Conservation (phyloP, 2,113 vertebrate species). For the Leptocoma aspasia region DNA sequence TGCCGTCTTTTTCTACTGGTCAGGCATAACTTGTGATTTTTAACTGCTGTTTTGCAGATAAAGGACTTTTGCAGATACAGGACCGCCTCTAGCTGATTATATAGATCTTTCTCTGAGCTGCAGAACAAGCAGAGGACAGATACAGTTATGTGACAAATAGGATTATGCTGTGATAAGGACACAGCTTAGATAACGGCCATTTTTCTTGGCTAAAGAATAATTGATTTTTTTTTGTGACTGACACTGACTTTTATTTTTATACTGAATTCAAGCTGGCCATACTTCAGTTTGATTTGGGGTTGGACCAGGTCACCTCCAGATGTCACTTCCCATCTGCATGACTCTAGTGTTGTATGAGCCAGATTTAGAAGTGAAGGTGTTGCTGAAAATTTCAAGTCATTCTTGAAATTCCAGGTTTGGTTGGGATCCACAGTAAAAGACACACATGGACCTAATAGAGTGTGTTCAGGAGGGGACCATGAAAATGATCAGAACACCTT, state of each 20-base stretch:
- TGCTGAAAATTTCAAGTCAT: not conserved
- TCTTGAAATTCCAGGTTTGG: not conserved
- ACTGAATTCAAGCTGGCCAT: not conserved
- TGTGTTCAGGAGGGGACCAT: not conserved
- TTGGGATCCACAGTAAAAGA: not conserved
- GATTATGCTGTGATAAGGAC: not conserved
- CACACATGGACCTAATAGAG: not conserved
- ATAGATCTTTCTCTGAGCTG: not conserved
- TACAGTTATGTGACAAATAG: not conserved
- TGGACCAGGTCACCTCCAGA: not conserved
- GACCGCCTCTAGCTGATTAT: not conserved
- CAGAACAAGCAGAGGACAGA: not conserved
- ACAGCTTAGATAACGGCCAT: not conserved
- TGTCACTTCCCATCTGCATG: not conserved
- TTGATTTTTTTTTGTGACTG: not conserved
- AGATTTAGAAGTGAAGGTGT: not conserved
- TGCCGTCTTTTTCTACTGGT: not conserved
- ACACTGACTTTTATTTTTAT: not conserved
- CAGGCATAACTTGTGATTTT: not conserved
- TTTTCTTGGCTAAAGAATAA: not conserved
- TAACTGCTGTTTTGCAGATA: not conserved
- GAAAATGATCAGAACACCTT: not conserved
- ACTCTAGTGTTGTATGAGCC: not conserved
- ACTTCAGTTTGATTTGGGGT: not conserved
- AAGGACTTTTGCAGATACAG: not conserved